These are phyloP conservation scores for Gonioctena quinquepunctata DNA, from an alignment of 1,140 invertebrate genomes.

Conservation along the genomic window DNA sequence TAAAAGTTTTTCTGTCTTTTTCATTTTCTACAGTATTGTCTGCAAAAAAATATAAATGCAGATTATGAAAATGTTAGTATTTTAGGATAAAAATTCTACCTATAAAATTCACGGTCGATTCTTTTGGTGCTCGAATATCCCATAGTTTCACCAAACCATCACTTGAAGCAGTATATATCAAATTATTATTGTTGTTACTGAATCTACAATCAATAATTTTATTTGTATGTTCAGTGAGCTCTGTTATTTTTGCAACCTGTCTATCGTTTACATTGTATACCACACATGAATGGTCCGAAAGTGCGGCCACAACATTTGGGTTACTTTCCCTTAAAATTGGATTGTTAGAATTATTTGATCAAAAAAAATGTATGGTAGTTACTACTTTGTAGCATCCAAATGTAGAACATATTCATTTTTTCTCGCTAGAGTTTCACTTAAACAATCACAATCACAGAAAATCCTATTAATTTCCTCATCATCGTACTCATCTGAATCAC, in stretches of 20 bases:
- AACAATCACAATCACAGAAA: not conserved
- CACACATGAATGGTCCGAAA: conserved; percentile 35
- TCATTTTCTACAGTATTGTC: conserved; percentile 44
- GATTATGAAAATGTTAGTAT: too few relatives aligned
- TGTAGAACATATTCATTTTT: conserved; percentile 42
- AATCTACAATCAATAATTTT: conserved; percentile 66
- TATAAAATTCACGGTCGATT: conserved; percentile 53
- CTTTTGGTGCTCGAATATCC: conserved; percentile 64
- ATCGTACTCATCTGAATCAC: not conserved
- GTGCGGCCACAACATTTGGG: conserved; percentile 34
- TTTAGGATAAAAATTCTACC: too few relatives aligned
- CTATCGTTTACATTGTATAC: conserved; percentile 39
- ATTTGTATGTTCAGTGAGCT: conserved; percentile 56
- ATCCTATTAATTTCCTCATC: not conserved
- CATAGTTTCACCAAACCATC: conserved; percentile 67
- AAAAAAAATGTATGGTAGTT: conserved; percentile 1
- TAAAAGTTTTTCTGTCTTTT: conserved; percentile 62
- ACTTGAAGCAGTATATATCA: conserved; percentile 64
- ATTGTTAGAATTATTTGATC: conserved; percentile 15
- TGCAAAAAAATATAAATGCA: too few relatives aligned
- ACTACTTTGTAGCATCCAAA: conserved; percentile 40
- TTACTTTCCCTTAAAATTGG: conserved; percentile 31
- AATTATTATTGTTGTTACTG: conserved; percentile 62
- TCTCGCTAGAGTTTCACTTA: not conserved
- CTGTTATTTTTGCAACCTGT: conserved; percentile 46